phyloP scores from a whole-genome alignment of 1,140 invertebrate species.

The Ericerus pela region DNA sequence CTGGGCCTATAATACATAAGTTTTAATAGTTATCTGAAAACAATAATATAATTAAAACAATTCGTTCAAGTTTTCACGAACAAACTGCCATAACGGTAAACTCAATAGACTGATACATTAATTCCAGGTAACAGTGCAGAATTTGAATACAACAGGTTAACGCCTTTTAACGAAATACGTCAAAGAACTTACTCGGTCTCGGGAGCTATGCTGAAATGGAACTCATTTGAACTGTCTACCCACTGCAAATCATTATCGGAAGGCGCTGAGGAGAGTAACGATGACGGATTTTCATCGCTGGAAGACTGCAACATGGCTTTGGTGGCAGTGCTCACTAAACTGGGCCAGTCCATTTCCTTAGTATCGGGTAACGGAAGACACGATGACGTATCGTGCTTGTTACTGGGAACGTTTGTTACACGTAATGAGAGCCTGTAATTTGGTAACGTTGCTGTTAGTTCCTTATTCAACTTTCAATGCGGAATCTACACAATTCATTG shows the following conservation, averaged over 20 bases:
- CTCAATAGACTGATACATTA: too few relatives aligned
- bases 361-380: slow-evolving; percentile 40
- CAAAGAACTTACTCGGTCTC: neutral
- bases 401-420: neutral
- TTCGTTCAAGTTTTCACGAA: too few relatives aligned
- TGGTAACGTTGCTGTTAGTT: slow-evolving; percentile 21
- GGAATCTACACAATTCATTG: too few relatives aligned
- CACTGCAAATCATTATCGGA: slow-evolving; percentile 2
- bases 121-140: too few relatives aligned
- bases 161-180: neutral
- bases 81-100: too few relatives aligned
- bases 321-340: slow-evolving; percentile 58
- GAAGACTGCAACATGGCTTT: slow-evolving; percentile 32
- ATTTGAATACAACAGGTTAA: neutral
- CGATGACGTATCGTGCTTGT: slow-evolving; percentile 20
- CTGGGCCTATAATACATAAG: too few relatives aligned
- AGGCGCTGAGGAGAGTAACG: neutral
- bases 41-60: too few relatives aligned
- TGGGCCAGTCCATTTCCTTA: slow-evolving; percentile 53
- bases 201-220: slow-evolving; percentile 6
- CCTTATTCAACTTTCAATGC: too few relatives aligned
- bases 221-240: slow-evolving; percentile 1
- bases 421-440: slow-evolving; percentile 18
- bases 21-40: too few relatives aligned
- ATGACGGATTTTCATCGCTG: neutral